phyloP scores from a whole-genome alignment of 2,113 vertebrate species.

The Hassar affinis region DNA sequence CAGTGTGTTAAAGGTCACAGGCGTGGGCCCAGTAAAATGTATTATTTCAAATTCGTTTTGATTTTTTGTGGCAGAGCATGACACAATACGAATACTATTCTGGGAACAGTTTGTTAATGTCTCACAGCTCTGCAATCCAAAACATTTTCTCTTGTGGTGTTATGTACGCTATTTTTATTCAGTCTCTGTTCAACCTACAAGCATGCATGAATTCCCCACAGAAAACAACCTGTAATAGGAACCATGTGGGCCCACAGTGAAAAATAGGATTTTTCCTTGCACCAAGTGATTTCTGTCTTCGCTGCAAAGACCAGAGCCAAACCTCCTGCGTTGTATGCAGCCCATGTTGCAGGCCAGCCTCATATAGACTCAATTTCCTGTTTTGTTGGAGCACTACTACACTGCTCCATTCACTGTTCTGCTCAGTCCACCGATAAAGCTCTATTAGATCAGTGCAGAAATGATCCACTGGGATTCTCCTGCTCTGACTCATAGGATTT shows the following conservation, averaged over 20 bases:
- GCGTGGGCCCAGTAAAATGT: neutral
- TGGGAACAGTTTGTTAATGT: slow-evolving; percentile 41
- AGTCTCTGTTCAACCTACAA: slow-evolving; percentile 40
- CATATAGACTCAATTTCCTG: slow-evolving; percentile 74
- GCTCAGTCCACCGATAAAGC: slow-evolving; percentile 66
- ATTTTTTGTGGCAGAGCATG: slow-evolving; percentile 18
- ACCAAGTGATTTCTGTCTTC: slow-evolving; percentile 42
- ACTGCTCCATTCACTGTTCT: slow-evolving; percentile 64
- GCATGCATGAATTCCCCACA: slow-evolving; percentile 52
- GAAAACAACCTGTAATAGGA: slow-evolving; percentile 53
- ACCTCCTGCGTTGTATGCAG: slow-evolving; percentile 49
- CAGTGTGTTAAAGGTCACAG: slow-evolving; percentile 7
- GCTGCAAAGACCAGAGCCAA: slow-evolving; percentile 37
- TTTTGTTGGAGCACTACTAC: slow-evolving; percentile 68
- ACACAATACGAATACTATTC: slow-evolving; percentile 25
- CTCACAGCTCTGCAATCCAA: slow-evolving; percentile 36
- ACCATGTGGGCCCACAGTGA: slow-evolving; percentile 46
- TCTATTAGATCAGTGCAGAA: slow-evolving; percentile 74
- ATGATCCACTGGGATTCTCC: slow-evolving; percentile 77
- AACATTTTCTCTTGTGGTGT: slow-evolving; percentile 43
- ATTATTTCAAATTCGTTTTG: slow-evolving; percentile 10
- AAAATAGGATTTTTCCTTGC: slow-evolving; percentile 49
- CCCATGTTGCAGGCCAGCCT: slow-evolving; percentile 50
- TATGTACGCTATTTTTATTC: slow-evolving; percentile 43
- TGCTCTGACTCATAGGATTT: slow-evolving; percentile 82